A percentile compares a stretch with the other conserved stretches of the same genome.
Evolutionary conservation across 2,888 invertebrate genomes (phyloP).

Genomic region (Alcis repandata): DNA sequence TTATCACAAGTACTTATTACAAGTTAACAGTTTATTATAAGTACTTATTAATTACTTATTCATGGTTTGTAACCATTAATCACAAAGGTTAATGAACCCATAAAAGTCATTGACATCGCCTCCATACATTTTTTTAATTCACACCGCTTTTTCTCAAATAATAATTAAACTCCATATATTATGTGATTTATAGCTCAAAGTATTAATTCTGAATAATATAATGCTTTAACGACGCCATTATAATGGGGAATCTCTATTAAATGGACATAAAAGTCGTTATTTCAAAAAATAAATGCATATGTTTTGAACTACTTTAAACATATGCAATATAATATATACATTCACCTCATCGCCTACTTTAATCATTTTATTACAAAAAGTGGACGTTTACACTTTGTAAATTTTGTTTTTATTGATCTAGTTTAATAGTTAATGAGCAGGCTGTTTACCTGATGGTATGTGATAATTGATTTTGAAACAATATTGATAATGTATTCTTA

Average conservation of each 20-base stretch:
- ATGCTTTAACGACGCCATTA: slow-evolving; percentile 31
- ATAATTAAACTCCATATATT: slow-evolving; percentile 34
- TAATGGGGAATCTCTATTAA: slow-evolving; percentile 17
- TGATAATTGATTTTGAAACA: too few species aligned
- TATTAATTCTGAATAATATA: slow-evolving; percentile 41
- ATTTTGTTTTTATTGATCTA: too few species aligned
- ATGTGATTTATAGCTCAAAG: slow-evolving; percentile 40
- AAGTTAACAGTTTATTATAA: neutral
- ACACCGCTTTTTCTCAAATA: slow-evolving; percentile 36
- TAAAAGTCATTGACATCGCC: slow-evolving; percentile 5
- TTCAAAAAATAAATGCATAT: slow-evolving; percentile 4
- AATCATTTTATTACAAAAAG: too few species aligned
- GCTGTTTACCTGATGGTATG: too few species aligned
- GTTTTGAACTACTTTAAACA: too few species aligned
- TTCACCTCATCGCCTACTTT: too few species aligned
- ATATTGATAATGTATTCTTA: too few species aligned
- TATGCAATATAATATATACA: too few species aligned
- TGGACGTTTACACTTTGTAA: too few species aligned
- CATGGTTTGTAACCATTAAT: neutral
- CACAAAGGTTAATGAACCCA: slow-evolving; percentile 19
- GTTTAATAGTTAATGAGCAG: too few species aligned
- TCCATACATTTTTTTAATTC: slow-evolving; percentile 21
- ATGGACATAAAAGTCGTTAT: slow-evolving; percentile 12
- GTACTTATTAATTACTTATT: neutral
- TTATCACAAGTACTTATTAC: neutral